phyloP scores from a whole-genome alignment of 2,113 vertebrate species.

The Chaetorhynchus papuensis region DNA sequence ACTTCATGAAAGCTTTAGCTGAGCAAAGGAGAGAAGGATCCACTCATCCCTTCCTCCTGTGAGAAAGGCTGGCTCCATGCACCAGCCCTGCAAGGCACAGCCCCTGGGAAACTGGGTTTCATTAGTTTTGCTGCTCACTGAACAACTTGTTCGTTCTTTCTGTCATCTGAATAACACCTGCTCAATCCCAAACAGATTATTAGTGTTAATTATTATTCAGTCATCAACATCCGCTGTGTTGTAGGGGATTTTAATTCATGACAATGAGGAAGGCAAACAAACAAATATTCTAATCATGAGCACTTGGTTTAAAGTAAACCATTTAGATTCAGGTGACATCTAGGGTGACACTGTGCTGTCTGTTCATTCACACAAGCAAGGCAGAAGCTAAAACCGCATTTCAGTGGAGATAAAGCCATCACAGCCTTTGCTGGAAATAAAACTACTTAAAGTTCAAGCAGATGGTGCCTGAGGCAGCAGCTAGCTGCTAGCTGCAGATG shows the following conservation, averaged over 20 bases:
- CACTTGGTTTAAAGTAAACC: neutral
- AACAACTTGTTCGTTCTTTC: neutral
- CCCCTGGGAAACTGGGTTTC: neutral
- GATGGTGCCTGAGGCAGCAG: neutral
- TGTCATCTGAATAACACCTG: constrained; percentile 29
- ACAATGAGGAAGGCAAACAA: constrained; percentile 50
- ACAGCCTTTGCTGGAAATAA: neutral
- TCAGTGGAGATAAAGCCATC: neutral
- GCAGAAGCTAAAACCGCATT: neutral
- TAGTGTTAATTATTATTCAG: constrained; percentile 41
- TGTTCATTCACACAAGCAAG: neutral
- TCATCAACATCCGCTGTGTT: constrained; percentile 32
- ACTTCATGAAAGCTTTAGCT: neutral
- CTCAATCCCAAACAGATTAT: constrained; percentile 29
- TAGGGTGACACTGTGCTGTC: neutral
- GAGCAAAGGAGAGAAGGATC: neutral
- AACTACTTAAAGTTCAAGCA: constrained; percentile 21
- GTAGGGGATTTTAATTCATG: constrained; percentile 44
- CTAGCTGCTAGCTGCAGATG: neutral
- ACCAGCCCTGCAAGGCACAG: neutral
- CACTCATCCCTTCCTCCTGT: neutral
- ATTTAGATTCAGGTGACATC: constrained; percentile 20
- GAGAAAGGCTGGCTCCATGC: neutral
- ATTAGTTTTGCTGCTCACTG: neutral
- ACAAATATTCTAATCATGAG: constrained; percentile 34